Base-by-base conservation (phyloP, 2,113 vertebrate species). In the Pitta sordida region DNA sequence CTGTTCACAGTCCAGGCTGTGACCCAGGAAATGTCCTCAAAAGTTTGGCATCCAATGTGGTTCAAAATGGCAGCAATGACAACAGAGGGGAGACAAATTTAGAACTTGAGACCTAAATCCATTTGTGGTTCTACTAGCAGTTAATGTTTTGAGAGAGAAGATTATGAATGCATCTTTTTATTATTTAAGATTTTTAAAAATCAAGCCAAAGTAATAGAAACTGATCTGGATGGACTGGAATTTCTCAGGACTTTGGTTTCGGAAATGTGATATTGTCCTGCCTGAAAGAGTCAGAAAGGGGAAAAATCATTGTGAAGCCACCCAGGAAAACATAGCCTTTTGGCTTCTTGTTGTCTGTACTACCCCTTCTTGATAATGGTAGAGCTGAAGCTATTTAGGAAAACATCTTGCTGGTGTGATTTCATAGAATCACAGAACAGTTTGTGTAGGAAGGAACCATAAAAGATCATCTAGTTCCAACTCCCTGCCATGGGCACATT, bases 361-460 rank as follows among this genome's bases (percentile, higher is more conserved):
- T 39, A 3, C 39, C 65, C 18, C 10, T 60, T 74, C 14, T 46
- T 80, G 20, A 8, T 65, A 23, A 9, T 37, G 30, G 26, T 29
- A 44, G n/a, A 77, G 21, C 14, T 79, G 26, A 62, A 78, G 12
- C 59, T 51, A 24, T 15, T 29, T 29, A 73, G 39, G 21, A 88
- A 52, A 91, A 19, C 9, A 52, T 0, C 0, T 88, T 75, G 51
- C 30, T 76, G 21, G 1, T 63, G 14, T 34, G 15, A 41, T 62
- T 67, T 41, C 2, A 5, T 39, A 8, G 27, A 51, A 27, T 15
- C 5, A 19, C 3, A 16, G 21, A 37, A 24, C 0, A 2, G 8
- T 51, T 58, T 65, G 26, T 4, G 43, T 65, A 52, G n/a, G 44
- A 81, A 74, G 29, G 29, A 6, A 30, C n/a, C 5, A 24, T 59